These are phyloP conservation scores for Puma concolor DNA, from an alignment of 2,113 vertebrate genomes.

Conservation along the genomic window DNA sequence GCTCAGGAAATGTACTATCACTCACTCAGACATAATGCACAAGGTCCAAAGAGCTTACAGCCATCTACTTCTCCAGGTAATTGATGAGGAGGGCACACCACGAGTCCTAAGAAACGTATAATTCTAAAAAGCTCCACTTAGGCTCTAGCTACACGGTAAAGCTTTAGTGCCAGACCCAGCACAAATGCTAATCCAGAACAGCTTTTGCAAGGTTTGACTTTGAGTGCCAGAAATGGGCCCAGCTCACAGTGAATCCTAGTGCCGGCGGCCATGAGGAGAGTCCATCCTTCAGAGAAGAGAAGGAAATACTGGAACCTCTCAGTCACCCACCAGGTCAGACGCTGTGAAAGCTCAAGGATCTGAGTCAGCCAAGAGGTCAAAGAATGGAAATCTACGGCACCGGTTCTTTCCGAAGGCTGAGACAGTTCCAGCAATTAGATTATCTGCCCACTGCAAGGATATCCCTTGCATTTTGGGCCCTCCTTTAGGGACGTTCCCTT, in stretches of 20 bases:
- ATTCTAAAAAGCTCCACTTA: background rate
- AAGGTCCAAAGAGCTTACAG: background rate
- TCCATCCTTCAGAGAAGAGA: background rate
- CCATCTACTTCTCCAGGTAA: background rate
- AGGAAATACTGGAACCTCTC: background rate
- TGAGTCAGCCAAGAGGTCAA: background rate
- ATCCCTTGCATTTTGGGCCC: background rate
- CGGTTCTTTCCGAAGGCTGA: background rate
- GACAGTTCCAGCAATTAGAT: too few species aligned
- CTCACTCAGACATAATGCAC: background rate
- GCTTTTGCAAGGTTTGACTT: background rate
- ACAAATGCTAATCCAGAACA: background rate
- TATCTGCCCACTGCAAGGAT: background rate
- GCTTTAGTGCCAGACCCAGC: background rate
- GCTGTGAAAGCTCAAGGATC: background rate
- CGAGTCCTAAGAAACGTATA: background rate
- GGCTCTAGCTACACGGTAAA: background rate
- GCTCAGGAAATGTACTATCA: background rate
- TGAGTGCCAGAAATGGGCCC: rapidly evolving
- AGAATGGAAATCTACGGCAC: background rate
- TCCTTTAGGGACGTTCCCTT: background rate
- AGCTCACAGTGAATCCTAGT: rapidly evolving
- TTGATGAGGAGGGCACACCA: background rate
- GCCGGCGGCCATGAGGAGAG: rapidly evolving
- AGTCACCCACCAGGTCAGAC: background rate